Evolutionary conservation across 2,113 vertebrate genomes (phyloP).

Genomic region (Nanorana parkeri): DNA sequence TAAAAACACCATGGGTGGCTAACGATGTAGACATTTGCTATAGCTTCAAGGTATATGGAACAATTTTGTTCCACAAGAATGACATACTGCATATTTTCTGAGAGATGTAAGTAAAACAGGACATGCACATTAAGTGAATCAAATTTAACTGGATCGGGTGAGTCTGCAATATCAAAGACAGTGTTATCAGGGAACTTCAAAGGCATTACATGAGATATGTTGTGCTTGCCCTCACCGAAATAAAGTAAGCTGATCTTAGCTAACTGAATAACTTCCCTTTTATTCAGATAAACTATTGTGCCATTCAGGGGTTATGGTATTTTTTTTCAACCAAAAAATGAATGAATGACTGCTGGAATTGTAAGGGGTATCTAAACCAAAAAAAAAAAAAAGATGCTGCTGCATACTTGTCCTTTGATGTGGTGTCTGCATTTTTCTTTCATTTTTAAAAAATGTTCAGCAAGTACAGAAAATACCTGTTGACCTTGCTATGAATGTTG

Average conservation of each 20-base stretch:
- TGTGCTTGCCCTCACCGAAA: slow-evolving; percentile 7
- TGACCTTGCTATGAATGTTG: no score
- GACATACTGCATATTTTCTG: neutral
- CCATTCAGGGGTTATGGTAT: neutral
- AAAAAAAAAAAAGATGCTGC: no score
- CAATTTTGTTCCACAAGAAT: neutral
- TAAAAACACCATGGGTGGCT: neutral
- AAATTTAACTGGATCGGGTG: slow-evolving; percentile 29
- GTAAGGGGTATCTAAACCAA: no score
- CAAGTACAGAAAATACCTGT: no score
- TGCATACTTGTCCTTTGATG: no score
- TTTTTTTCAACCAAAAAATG: neutral
- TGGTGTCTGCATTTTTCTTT: no score
- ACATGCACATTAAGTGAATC: slow-evolving; percentile 48
- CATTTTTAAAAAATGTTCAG: no score
- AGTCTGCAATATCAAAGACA: slow-evolving; percentile 44
- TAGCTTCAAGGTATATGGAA: neutral
- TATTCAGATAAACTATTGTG: slow-evolving; percentile 6
- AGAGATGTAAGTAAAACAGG: slow-evolving; percentile 44
- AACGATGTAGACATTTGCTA: neutral
- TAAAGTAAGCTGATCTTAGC: slow-evolving; percentile 24
- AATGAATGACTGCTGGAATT: no score
- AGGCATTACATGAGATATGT: slow-evolving; percentile 51
- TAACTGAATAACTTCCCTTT: slow-evolving; percentile 1
- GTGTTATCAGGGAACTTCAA: slow-evolving; percentile 48